Evolutionary conservation across 1,140 invertebrate species (phyloP), one percentile per base, ranked within the genome.

Genomic region (Neodiprion lecontei): DNA sequence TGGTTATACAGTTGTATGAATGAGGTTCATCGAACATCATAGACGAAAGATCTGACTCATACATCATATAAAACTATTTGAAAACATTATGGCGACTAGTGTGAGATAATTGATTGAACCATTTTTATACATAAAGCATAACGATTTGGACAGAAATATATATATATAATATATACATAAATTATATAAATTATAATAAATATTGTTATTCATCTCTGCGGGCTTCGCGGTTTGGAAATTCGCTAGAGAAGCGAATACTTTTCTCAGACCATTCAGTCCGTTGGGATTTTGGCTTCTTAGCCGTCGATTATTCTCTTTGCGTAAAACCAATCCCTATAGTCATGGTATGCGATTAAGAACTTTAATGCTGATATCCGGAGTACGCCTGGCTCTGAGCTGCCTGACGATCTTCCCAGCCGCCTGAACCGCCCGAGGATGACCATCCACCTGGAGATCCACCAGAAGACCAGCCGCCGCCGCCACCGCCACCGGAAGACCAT

Each of bases 351-450:
- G 14, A 70, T 1, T 9, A n/a, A 70, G 47, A 70, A 70, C 49
- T 8, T 79, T 77, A 81, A 53, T 79, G 79, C 61, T 86, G 85
- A 47, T 87, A 85, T 69, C 84, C 82, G 0, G 80, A 80, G 65
- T 80, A 85, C n/a, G 82, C 85, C 53, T 85, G 84, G 75, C 76
- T 81, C 68, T 85, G 84, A 9, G 80, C 76, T 61, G 53, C 53
- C 11, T 61, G n/a, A 67, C 78, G 75, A n/a, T 84, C 84, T 23
- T 87, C 85, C 84, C 84, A 86, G 17, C 77, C 75, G 9, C 78
- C 61, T 28, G 80, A 75, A 68, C 80, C 81, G 67, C 82, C 83
- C 17, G 79, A 81, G n/a, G 83, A 85, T 28, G 85, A 84, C 84
- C 85, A 88, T 70, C 87, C 86, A 40, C 72, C 70, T 7, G 28